A percentile compares a stretch with the other conserved stretches of the same genome.
Conservation (phyloP, 2,888 invertebrate species). For the Axea sp. region DNA sequence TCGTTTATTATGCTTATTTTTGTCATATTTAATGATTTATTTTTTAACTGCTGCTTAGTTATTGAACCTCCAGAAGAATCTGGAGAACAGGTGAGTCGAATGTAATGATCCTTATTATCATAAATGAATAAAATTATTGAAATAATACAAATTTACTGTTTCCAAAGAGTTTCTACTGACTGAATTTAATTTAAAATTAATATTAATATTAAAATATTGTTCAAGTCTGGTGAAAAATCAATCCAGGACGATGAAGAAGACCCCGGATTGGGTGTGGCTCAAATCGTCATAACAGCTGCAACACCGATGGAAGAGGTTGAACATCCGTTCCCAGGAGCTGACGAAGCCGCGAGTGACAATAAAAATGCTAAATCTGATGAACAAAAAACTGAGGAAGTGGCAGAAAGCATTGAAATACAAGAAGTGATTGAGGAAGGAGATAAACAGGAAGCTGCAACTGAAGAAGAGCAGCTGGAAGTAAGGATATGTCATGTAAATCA, state of each 20-base stretch:
- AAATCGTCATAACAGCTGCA: conserved; percentile 95
- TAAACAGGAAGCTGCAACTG: conserved; percentile 65
- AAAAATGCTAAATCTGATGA: conserved; percentile 57
- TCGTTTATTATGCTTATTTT: no score
- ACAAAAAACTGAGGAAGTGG: conserved; percentile 3
- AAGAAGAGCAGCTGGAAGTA: conserved; percentile 64
- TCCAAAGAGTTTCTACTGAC: no score
- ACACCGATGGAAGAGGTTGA: conserved; percentile 96
- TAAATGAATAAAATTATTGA: not conserved
- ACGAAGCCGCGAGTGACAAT: conserved; percentile 69
- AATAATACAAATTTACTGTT: not conserved
- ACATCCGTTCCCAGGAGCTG: conserved; percentile 86
- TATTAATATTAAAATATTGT: conserved; percentile 4
- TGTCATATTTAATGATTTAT: no score
- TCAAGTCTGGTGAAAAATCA: conserved; percentile 54
- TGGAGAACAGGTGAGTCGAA: conserved; percentile 72
- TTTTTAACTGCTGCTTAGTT: conserved; percentile 66
- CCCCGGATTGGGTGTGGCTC: conserved; percentile 89
- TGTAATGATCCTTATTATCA: no score
- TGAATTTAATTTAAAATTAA: no score
- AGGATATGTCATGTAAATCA: no score
- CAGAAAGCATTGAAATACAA: conserved; percentile 54
- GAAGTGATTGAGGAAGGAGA: conserved; percentile 61
- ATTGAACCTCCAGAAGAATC: conserved; percentile 76
- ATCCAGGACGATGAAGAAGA: conserved; percentile 79